These are phyloP conservation scores for Stenurella melanura DNA, from an alignment of 2,888 invertebrate genomes.

Conservation along the genomic window DNA sequence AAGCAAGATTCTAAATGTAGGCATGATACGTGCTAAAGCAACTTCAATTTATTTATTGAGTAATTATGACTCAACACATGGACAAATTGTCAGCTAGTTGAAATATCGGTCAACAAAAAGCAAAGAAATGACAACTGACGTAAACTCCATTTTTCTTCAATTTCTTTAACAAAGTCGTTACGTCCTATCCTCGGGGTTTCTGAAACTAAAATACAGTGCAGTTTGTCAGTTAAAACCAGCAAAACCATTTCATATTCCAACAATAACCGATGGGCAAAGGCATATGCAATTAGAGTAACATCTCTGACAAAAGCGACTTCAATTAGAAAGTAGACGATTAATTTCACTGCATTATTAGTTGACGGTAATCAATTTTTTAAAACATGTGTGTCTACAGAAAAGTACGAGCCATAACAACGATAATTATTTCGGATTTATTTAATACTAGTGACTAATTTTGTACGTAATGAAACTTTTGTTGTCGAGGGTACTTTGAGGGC, in stretches of 20 bases:
- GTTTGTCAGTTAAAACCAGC: background rate
- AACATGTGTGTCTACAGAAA: background rate
- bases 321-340: background rate
- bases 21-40: too few species aligned
- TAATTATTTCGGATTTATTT: background rate
- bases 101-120: constrained; percentile 5
- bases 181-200: background rate
- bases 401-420: background rate
- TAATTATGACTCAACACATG: too few species aligned
- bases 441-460: background rate
- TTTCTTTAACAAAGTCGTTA: constrained; percentile 13
- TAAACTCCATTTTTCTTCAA: background rate
- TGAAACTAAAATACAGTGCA: background rate
- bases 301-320: background rate
- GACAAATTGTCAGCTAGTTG: background rate
- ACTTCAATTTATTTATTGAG: too few species aligned
- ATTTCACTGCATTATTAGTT: background rate
- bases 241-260: constrained; percentile 18
- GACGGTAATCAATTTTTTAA: background rate
- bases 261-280: constrained; percentile 16
- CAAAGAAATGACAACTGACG: background rate
- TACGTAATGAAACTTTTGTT: background rate
- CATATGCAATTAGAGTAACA: background rate
- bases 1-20: too few species aligned
- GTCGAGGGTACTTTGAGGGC: constrained; percentile 17